Conservation (phyloP, 2,888 invertebrate genomes). For the Meteorus colon region DNA sequence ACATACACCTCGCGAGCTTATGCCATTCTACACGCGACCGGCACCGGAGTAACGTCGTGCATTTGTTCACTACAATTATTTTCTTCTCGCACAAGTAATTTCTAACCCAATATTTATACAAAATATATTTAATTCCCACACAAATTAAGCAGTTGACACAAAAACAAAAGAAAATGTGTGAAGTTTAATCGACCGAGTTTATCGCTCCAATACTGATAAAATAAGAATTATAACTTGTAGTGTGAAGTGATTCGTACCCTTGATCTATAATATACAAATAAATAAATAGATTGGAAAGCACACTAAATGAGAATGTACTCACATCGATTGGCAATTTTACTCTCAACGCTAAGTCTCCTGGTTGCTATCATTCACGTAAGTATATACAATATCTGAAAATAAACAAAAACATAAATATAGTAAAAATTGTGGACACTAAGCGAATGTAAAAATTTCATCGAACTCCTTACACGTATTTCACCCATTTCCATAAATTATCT, state of each 20-base stretch:
- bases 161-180: background rate
- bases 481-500: background rate
- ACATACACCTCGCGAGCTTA: conserved; percentile 58
- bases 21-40: conserved; percentile 63
- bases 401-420: background rate
- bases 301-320: background rate
- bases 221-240: background rate
- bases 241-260: background rate
- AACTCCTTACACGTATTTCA: background rate
- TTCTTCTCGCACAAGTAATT: background rate
- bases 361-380: background rate
- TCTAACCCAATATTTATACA: background rate
- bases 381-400: background rate
- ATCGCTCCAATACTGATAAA: background rate
- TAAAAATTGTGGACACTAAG: background rate
- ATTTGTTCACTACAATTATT: conserved; percentile 24
- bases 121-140: background rate
- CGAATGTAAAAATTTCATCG: background rate
- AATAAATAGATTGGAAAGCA: background rate
- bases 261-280: background rate
- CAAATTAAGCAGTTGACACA: background rate
- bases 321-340: background rate
- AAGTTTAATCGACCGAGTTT: background rate
- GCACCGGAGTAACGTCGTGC: conserved; percentile 55
- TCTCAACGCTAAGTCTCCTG: background rate